These are phyloP conservation scores for Carettochelys insculpta DNA, from an alignment of 2,113 vertebrate genomes.

Conservation along the genomic window DNA sequence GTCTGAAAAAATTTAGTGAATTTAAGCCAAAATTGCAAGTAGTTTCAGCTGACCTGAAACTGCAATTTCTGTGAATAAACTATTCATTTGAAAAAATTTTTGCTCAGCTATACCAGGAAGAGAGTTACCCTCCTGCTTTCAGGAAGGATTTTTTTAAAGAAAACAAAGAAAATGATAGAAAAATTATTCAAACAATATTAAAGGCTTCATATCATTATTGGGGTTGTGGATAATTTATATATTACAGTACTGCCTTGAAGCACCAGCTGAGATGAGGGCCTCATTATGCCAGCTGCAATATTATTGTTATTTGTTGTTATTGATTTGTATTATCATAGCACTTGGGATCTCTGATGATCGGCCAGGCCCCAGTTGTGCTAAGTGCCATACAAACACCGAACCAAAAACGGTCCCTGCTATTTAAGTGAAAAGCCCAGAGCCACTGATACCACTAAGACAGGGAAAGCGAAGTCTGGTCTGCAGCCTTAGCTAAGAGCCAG, in stretches of 20 bases:
- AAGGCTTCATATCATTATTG: not conserved
- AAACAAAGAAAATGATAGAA: not conserved
- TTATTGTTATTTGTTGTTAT: not conserved
- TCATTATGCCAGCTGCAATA: not conserved
- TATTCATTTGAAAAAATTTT: not conserved
- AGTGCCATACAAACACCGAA: not conserved
- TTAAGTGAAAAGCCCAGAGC: too few relatives aligned
- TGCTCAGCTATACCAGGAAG: not conserved
- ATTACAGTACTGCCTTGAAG: conserved; percentile 1
- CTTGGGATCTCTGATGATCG: not conserved
- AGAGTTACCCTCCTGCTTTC: not conserved
- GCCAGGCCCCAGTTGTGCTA: not conserved
- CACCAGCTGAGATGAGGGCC: not conserved
- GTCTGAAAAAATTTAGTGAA: not conserved
- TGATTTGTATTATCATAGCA: not conserved
- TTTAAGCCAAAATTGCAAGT: not conserved
- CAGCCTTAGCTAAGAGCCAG: too few relatives aligned
- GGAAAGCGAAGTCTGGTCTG: too few relatives aligned
- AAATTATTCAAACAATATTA: not conserved
- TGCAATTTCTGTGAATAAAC: not conserved
- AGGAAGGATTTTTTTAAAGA: not conserved
- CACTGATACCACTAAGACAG: too few relatives aligned
- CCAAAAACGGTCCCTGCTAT: not conserved
- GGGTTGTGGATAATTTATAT: not conserved
- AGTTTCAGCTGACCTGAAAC: not conserved